phyloP scores from a whole-genome alignment of 2,797 vertebrate genomes.

The Pygocentrus nattereri region DNA sequence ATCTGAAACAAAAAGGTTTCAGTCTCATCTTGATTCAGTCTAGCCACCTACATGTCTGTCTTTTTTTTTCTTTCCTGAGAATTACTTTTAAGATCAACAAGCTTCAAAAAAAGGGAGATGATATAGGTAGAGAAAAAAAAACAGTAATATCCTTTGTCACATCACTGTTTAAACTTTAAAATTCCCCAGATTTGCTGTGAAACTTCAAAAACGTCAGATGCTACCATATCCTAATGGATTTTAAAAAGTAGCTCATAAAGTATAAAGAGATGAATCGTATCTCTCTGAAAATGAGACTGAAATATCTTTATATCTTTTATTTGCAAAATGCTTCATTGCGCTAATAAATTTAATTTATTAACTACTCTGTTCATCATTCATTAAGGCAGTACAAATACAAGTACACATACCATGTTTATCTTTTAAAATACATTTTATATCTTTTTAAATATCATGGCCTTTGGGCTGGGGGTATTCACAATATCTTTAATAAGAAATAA shows the following conservation, averaged over 20 bases:
- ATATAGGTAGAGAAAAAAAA: neutral
- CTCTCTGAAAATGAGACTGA: neutral
- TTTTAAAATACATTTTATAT: neutral
- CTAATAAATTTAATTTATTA: neutral
- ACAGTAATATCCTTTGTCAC: neutral
- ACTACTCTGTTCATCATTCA: neutral
- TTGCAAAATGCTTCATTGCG: conserved; percentile 9
- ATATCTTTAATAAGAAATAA: conserved; percentile 19
- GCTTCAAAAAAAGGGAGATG: neutral
- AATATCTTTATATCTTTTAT: neutral
- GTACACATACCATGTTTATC: neutral
- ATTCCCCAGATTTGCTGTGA: neutral
- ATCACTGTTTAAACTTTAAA: neutral
- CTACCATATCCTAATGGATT: neutral
- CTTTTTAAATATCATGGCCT: neutral
- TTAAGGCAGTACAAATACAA: neutral
- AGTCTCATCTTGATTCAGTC: neutral
- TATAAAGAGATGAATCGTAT: neutral
- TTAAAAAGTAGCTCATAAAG: neutral
- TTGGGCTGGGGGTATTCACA: neutral
- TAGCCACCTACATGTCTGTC: neutral
- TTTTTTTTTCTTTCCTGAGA: neutral
- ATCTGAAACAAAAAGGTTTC: neutral
- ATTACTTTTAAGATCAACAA: neutral
- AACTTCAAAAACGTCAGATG: neutral